phyloP scores from a whole-genome alignment of 92 coral and sea anemone species.

The Palythoa grandiflora region DNA sequence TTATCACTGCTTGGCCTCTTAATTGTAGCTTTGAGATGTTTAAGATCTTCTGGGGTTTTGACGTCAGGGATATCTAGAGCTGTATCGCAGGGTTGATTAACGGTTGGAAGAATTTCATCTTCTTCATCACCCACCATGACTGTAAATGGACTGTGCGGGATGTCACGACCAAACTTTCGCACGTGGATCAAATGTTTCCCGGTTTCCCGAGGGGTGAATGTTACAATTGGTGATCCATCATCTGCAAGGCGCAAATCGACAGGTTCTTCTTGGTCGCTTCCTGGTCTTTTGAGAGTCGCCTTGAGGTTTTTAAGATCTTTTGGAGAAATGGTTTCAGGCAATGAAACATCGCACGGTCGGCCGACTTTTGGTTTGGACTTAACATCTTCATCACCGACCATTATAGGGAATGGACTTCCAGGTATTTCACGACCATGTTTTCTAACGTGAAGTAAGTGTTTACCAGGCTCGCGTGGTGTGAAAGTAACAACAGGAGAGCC shows the following conservation, averaged over 20 bases:
- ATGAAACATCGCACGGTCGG: constrained; percentile 45
- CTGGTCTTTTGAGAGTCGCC: constrained; percentile 52
- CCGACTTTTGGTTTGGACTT: constrained; percentile 46
- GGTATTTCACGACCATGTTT: constrained; percentile 49
- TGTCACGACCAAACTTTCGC: constrained; percentile 77
- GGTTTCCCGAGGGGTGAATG: constrained; percentile 89
- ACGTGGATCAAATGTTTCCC: constrained; percentile 96
- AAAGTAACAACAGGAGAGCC: constrained; percentile 52
- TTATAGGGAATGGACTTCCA: constrained; percentile 65
- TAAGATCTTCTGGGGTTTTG: constrained; percentile 57
- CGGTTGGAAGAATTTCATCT: constrained; percentile 81
- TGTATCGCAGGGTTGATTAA: constrained; percentile 89
- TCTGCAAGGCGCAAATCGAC: constrained; percentile 43
- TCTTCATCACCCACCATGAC: constrained; percentile 94
- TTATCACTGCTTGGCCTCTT: constrained; percentile 53
- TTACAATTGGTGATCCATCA: constrained; percentile 86
- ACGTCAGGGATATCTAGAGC: constrained; percentile 50
- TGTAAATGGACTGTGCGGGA: constrained; percentile 96
- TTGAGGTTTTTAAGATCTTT: constrained; percentile 15
- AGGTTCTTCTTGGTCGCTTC: constrained; percentile 46
- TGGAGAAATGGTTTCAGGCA: constrained; percentile 31
- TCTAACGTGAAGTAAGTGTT: constrained; percentile 49
- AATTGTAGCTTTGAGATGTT: constrained; percentile 46
- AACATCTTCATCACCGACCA: constrained; percentile 53
- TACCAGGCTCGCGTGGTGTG: constrained; percentile 60